Base-by-base conservation (phyloP, 2,797 vertebrate genomes). In the Microcaecilia unicolor region DNA sequence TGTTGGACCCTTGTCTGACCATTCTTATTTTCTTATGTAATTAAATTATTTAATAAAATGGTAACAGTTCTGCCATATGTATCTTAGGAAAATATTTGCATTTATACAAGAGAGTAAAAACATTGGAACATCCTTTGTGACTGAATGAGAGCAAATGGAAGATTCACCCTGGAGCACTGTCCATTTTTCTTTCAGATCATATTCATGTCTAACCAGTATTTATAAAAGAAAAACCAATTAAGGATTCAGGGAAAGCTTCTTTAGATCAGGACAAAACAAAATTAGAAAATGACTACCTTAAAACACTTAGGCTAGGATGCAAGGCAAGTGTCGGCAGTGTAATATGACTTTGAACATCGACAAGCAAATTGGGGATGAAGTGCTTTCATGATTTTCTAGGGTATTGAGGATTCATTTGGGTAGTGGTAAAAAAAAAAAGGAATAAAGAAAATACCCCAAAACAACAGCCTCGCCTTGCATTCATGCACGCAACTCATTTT, bases 71-170 rank as follows among this genome's bases (percentile, higher is more conserved):
- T n/a, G n/a, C n/a, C n/a, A n/a, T n/a, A n/a, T n/a, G n/a, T n/a
- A n/a, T n/a, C n/a, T n/a, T n/a, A n/a, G n/a, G n/a, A n/a, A n/a
- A n/a, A n/a, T n/a, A n/a, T n/a, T n/a, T n/a, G n/a, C n/a, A n/a
- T n/a, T n/a, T n/a, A n/a, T n/a, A n/a, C n/a, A 12, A 41, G 4
- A 13, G 44, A 59, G 41, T 48, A 36, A 48, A 55, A 60, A 48
- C 6, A 41, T 46, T 68, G 37, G 55, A 65, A 3, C 27, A 27
- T 63, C 58, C 59, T 62, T 65, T 51, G 58, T 53, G 56, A 53
- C 36, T 41, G 53, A 28, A 54, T 44, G 28, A 29, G 65, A 65
- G 49, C 53, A 63, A 65, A 63, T 58, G 54, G 0, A 58, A 39
- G 42, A 48, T 37, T 45, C 11, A 2, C 44, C 27, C 44, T 50